Conservation (phyloP, 64 coral and sea anemone species). For the Pocillopora verrucosa region DNA sequence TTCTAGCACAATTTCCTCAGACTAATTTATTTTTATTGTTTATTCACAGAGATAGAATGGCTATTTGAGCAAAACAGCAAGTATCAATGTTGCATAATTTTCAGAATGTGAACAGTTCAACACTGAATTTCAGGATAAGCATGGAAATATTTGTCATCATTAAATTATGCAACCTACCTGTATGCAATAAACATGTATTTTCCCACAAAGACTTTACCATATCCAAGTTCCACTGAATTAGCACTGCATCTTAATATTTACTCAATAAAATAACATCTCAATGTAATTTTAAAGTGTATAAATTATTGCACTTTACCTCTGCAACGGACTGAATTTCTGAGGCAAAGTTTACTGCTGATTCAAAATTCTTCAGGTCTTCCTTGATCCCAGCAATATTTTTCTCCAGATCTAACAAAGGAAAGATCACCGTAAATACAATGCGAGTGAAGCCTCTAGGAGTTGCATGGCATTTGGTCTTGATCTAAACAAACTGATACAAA, state of each 20-base stretch:
- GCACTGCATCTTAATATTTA: too few relatives aligned
- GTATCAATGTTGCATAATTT: not conserved
- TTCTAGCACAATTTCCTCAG: not conserved
- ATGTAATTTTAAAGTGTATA: not conserved
- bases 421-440: not conserved
- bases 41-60: too few relatives aligned
- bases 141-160: slow-evolving; percentile 30
- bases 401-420: slow-evolving; percentile 48
- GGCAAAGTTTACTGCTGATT: slow-evolving; percentile 62
- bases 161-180: slow-evolving; percentile 16
- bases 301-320: slow-evolving; percentile 41
- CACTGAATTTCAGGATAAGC: slow-evolving; percentile 25
- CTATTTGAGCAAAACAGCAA: not conserved
- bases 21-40: not conserved
- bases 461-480: too few relatives aligned
- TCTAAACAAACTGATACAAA: too few relatives aligned
- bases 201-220: too few relatives aligned
- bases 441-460: not conserved
- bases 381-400: slow-evolving; percentile 72
- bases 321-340: slow-evolving; percentile 53
- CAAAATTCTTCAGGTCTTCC: slow-evolving; percentile 68
- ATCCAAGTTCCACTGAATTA: too few relatives aligned
- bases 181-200: too few relatives aligned
- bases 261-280: not conserved
- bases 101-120: slow-evolving; percentile 11